phyloP scores from a whole-genome alignment of 2,888 invertebrate genomes.

The Eurytoma californica region DNA sequence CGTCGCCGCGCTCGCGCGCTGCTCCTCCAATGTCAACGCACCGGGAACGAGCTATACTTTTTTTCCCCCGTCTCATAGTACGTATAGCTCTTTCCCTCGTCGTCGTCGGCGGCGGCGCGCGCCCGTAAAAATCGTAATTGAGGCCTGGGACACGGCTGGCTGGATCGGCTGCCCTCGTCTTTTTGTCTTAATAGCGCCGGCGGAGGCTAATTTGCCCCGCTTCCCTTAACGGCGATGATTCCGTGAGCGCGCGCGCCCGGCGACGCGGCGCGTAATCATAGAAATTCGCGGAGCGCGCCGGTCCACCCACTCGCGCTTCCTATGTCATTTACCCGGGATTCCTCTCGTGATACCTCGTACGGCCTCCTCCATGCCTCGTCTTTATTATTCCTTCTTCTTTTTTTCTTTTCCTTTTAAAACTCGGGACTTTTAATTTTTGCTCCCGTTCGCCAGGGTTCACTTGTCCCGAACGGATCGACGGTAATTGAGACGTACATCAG shows the following conservation, averaged over 20 bases:
- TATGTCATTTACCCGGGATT: conserved; percentile 14
- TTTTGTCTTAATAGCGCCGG: background rate
- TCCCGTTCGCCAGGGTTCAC: too few relatives aligned
- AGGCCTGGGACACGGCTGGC: conserved; percentile 11
- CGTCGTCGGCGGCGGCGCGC: too few relatives aligned
- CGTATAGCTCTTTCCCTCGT: background rate
- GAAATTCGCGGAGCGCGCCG: conserved; percentile 21
- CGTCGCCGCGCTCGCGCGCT: conserved; percentile 5
- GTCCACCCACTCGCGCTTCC: background rate
- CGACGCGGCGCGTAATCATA: conserved; percentile 22
- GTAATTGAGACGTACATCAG: too few relatives aligned
- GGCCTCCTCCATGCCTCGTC: too few relatives aligned
- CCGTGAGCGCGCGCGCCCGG: background rate
- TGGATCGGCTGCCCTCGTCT: background rate
- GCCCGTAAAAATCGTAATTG: conserved; percentile 19
- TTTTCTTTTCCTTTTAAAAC: too few relatives aligned
- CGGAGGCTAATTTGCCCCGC: conserved; percentile 4
- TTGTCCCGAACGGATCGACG: too few relatives aligned
- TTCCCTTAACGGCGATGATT: conserved; percentile 30
- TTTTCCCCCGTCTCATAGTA: background rate
- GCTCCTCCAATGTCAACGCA: conserved; percentile 49
- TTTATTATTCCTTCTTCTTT: too few relatives aligned
- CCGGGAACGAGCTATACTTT: conserved; percentile 45
- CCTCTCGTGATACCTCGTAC: background rate
- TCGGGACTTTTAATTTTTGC: too few relatives aligned